phyloP scores from a whole-genome alignment of 1,140 invertebrate species.

The Calliphora vicina region DNA sequence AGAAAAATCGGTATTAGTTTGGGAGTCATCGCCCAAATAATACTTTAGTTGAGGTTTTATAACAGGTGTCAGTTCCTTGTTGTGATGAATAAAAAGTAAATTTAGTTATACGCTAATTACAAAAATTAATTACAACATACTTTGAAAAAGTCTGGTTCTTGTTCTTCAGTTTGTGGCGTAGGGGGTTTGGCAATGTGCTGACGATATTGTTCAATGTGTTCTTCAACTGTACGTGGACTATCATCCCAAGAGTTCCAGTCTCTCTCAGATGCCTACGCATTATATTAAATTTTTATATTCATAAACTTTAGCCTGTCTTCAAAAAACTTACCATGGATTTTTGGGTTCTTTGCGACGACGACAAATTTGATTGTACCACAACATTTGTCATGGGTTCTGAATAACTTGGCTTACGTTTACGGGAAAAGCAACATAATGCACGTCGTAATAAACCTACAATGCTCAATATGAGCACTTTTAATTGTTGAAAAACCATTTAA shows the following conservation, averaged over 20 bases:
- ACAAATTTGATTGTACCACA: not conserved
- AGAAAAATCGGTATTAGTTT: slow-evolving; percentile 49
- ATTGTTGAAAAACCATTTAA: slow-evolving; percentile 54
- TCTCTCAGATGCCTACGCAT: slow-evolving; percentile 45
- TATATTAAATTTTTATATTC: not conserved
- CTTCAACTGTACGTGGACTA: slow-evolving; percentile 58
- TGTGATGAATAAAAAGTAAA: not conserved
- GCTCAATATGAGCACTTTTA: slow-evolving; percentile 56
- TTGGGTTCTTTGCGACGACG: not conserved
- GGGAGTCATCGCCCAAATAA: slow-evolving; percentile 45
- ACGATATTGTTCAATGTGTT: slow-evolving; percentile 62
- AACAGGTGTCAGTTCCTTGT: slow-evolving; percentile 57
- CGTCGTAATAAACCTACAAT: slow-evolving; percentile 55
- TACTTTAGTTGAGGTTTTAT: slow-evolving; percentile 59
- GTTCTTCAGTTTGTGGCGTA: slow-evolving; percentile 55
- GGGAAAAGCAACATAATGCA: slow-evolving; percentile 59
- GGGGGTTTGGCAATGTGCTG: slow-evolving; percentile 57
- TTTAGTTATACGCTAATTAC: not conserved
- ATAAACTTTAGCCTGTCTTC: not conserved
- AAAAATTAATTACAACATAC: slow-evolving; percentile 44
- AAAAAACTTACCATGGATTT: not conserved
- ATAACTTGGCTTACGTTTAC: slow-evolving; percentile 53
- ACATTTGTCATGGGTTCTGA: slow-evolving; percentile 36
- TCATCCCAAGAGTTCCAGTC: slow-evolving; percentile 64
- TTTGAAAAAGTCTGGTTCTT: slow-evolving; percentile 59